phyloP scores from a whole-genome alignment of 2,888 invertebrate genomes.

The Drosophila siamana region DNA sequence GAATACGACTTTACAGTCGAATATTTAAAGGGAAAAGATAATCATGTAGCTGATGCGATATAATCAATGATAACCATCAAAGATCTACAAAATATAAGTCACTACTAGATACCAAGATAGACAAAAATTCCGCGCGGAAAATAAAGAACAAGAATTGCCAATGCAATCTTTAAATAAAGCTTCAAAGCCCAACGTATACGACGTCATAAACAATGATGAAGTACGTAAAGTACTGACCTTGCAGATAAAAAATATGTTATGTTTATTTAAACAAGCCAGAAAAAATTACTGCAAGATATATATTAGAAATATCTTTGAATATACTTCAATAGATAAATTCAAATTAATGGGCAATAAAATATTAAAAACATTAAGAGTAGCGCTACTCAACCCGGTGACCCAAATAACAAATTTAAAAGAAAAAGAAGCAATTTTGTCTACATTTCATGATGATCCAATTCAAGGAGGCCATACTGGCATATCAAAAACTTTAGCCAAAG shows the following conservation, averaged over 20 bases:
- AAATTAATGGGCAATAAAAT: too few species aligned
- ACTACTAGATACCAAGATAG: neutral
- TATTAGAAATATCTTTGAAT: constrained; percentile 4
- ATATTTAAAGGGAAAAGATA: neutral
- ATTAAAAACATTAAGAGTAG: too few species aligned
- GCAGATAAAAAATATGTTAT: neutral
- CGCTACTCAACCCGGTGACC: too few species aligned
- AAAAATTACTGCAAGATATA: neutral
- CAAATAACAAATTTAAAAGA: too few species aligned
- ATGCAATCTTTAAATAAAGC: neutral
- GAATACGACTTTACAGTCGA: too few species aligned
- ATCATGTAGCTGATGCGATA: neutral
- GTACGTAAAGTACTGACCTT: constrained; percentile 1
- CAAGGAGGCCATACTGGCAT: neutral
- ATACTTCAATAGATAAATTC: neutral
- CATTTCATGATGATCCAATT: too few species aligned
- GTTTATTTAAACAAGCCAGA: neutral
- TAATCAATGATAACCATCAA: neutral
- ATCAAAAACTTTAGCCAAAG: neutral
- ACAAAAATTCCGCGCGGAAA: neutral
- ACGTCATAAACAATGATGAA: neutral
- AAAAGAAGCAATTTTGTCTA: too few species aligned
- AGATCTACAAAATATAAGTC: neutral
- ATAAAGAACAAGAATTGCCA: neutral
- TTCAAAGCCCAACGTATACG: neutral